phyloP scores from a whole-genome alignment of 2,888 invertebrate genomes.

The Tetranychus truncatus region DNA sequence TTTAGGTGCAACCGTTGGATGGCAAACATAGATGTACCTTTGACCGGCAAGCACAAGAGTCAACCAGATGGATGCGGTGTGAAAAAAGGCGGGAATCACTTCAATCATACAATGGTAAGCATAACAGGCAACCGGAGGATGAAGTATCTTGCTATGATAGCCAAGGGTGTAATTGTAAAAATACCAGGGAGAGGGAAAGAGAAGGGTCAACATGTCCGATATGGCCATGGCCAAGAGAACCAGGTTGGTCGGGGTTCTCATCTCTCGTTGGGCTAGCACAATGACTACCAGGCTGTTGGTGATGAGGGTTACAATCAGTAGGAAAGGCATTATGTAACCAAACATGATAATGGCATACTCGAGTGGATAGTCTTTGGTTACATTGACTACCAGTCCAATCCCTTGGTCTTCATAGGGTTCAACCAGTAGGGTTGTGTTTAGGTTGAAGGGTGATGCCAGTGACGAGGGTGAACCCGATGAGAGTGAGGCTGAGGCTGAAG shows the following conservation, averaged over 20 bases:
- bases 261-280: slow-evolving; percentile 69
- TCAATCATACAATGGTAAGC: slow-evolving; percentile 44
- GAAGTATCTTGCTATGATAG: slow-evolving; percentile 60
- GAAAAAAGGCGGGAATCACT: slow-evolving; percentile 59
- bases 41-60: slow-evolving; percentile 76
- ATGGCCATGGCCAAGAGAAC: slow-evolving; percentile 88
- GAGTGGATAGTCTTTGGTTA: slow-evolving; percentile 36
- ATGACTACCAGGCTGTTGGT: slow-evolving; percentile 77
- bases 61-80: slow-evolving; percentile 83
- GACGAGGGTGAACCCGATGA: not conserved
- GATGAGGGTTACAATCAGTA: slow-evolving; percentile 66
- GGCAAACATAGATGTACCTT: slow-evolving; percentile 78
- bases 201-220: slow-evolving; percentile 77
- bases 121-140: slow-evolving; percentile 55
- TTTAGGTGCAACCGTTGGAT: slow-evolving; percentile 68
- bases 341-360: slow-evolving; percentile 49
- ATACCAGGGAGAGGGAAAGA: slow-evolving; percentile 73
- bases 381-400: not conserved
- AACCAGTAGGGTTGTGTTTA: not conserved
- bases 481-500: not conserved
- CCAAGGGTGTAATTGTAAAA: slow-evolving; percentile 71
- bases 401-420: not conserved
- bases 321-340: slow-evolving; percentile 61
- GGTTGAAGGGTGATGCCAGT: not conserved
- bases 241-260: slow-evolving; percentile 78